Base-by-base conservation (phyloP, 1,140 invertebrate species). In the Drosophila orena region DNA sequence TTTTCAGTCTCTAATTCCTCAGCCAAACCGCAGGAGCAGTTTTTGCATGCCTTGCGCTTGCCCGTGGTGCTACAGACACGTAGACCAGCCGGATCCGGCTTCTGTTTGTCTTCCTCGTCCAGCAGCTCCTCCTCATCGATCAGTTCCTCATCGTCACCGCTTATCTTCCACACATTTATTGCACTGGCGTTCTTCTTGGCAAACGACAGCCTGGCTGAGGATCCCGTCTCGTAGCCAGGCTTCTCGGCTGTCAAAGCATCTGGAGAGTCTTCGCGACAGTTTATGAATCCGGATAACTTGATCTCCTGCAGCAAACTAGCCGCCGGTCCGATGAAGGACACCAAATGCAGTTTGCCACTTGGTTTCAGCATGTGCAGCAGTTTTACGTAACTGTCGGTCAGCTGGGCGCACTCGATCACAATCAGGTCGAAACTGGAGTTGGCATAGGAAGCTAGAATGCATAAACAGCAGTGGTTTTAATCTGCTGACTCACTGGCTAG, bases 21-120 rank as follows among this genome's bases (percentile, higher is more conserved):
- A 30, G 98, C 98, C 61, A 99, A 93, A 3, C 99, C 99, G 94
- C 99, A 99, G 5, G 96, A 95, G 92, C 99, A 99, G 92, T 99
- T 97, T 85, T 99, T 99, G 91, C 99, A 99, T 0, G 99, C 98
- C 92, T 99, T 99, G 47, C 97, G 94, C 93, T 98, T 98, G 2
- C 97, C 97, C 8, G 97, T 97, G 38, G 97, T 98, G 27, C 96
- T 95, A 93, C 97, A 98, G 6, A 97, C 97, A 95, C 94, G 96
- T 6, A 99, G 93, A 34, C 96, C 95, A 20, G 94, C 91, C 37
- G 96, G 94, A 90, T 97, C 95, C 38, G 98, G 98, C 93, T 97
- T 98, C 65, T 96, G 95, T 44, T 97, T 93, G 93, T 99, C 98
- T 64, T 96, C 95, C 90, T 98, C 97, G 93, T 98, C 97, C 14